Evolutionary conservation across 2,113 vertebrate species (phyloP), one percentile per base, ranked within the genome.

Genomic region (Piprites chloris): DNA sequence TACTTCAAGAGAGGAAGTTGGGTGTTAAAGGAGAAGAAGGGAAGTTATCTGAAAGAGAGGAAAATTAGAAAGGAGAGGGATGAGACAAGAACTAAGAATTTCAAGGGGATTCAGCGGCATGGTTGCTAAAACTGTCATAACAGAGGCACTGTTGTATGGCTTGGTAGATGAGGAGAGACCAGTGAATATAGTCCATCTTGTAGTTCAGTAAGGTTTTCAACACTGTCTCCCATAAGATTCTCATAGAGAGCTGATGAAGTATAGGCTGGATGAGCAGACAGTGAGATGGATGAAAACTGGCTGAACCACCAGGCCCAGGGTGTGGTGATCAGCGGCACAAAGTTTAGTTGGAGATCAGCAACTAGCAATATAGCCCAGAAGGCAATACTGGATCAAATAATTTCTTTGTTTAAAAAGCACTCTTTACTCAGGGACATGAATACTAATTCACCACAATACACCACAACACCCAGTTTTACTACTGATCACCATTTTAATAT

Each of bases 281-380:
- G 13, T 30, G 33, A 55, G 23, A 35, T 62, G 32, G 47, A 42
- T 1, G 53, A 85, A 85, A 74, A 39, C 27, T 21, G 33, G 8
- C 9, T 27, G 39, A 49, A 49, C 15, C 11, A 14, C 13, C 0
- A 0, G 15, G 52, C 14, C 44, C 2, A 1, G 14, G 18, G 20
- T 3, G 4, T 47, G 13, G 20, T 27, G 7, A 12, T 56, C 35
- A 39, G 44, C 41, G 12, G 12, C 22, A 63, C 3, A 3, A 79
- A 75, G 22, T 49, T n/a, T 35, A 42, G 30, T 11, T 52, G 72
- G 75, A 85, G 42, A 55, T 6, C 37, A 80, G n/a, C 26, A 85
- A 46, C 15, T 27, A 68, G 21, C 0, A 1, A 33, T 14, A 13
- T 77, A 67, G 11, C 12, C 27, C 56, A 26, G 42, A 26, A 14